Evolutionary conservation across 1,140 invertebrate species (phyloP), one percentile per base, ranked within the genome.

Genomic region (Maconellicoccus hirsutus): DNA sequence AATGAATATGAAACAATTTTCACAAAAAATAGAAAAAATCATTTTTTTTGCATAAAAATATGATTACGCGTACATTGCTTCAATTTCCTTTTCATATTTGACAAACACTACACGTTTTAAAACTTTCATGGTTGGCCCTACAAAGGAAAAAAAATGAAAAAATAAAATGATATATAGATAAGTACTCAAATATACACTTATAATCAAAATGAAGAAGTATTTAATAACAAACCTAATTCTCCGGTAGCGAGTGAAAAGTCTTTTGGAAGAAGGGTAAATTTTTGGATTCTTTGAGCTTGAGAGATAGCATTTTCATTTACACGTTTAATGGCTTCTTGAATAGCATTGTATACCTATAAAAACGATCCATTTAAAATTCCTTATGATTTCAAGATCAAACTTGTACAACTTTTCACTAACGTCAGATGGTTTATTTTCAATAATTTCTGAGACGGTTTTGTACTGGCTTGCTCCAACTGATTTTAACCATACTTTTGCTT

Each of bases 221-320:
- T 26, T 16, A 66, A 23, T 19, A 26, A 74, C 77, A 78, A 82
- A 90, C 90, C 91, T 76, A 97, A 82, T 84, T 96, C 94, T 74
- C 93, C 94, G 23, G 89, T 92, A 71, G 86, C 81, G 73, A 94
- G 81, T 16, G 91, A 93, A 80, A 96, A 96, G 78, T 96, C 94
- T 59, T 83, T 83, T 0, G 92, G 90, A 72, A 97, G 81, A 73
- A 97, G 86, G 14, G 84, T 81, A 81, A 94, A 95, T 78, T 97
- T 97, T 78, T 95, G 92, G 70, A 97, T 84, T 78, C 86, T 89
- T 76, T 94, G 90, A 70, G 94, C 93, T 79, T 92, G 91, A 6
- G 92, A 95, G 72, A 89, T 87, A 33, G 92, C 87, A 73, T 87
- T 82, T 72, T 82, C 81, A 80, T 96, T 97, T 26, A 87, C 89